Conservation (phyloP, 2,113 vertebrate species). For the Burhinus bistriatus region DNA sequence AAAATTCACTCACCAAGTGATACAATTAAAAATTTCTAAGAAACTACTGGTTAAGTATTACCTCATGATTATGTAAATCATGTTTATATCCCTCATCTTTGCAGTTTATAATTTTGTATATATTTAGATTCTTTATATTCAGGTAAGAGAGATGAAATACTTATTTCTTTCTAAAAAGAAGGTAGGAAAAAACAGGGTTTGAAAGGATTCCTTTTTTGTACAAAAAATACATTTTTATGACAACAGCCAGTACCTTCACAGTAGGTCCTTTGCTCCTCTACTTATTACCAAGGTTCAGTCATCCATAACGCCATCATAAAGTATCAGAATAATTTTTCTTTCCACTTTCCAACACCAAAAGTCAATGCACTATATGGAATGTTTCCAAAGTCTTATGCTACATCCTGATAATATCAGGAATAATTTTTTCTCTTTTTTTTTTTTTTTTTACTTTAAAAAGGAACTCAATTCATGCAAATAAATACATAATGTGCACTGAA, state of each 20-base stretch:
- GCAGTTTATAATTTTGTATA: neutral
- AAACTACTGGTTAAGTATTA: conserved; percentile 68
- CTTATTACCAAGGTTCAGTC: conserved; percentile 13
- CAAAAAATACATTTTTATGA: conserved; percentile 62
- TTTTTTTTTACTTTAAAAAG: conserved; percentile 10
- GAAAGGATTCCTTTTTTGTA: conserved; percentile 41
- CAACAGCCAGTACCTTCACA: conserved; percentile 37
- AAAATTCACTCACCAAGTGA: conserved; percentile 61
- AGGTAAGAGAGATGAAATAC: conserved; percentile 31
- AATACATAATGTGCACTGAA: conserved; percentile 9
- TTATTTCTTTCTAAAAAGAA: conserved; percentile 52
- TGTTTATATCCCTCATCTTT: conserved; percentile 35
- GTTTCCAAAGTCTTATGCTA: conserved; percentile 11
- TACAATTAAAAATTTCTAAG: conserved; percentile 59
- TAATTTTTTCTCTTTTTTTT: neutral
- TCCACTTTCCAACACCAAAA: neutral
- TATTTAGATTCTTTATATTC: conserved; percentile 46
- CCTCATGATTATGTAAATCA: conserved; percentile 61
- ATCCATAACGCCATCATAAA: conserved; percentile 22
- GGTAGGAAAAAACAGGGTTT: conserved; percentile 39
- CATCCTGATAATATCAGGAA: conserved; percentile 4
- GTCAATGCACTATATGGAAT: conserved; percentile 26
- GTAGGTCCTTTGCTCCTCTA: conserved; percentile 26
- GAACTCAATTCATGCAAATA: conserved; percentile 51
- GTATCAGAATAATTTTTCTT: neutral